Base-by-base conservation (phyloP, 1,140 invertebrate genomes). In the Ceratina japonica region DNA sequence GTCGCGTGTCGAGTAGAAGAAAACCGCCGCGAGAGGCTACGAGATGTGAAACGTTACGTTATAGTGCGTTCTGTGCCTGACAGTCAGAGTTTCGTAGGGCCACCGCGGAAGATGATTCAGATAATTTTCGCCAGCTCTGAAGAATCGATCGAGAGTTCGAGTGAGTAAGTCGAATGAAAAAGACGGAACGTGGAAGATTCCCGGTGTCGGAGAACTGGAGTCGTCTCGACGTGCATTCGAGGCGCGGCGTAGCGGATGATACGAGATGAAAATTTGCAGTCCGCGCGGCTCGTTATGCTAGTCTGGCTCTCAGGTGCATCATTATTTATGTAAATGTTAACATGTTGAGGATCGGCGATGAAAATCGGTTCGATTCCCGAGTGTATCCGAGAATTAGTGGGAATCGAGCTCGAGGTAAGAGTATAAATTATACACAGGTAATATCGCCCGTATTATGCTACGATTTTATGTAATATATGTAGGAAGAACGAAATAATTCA, bases 11-110 rank as follows among this genome's bases (percentile, higher is more conserved):
- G 44, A 56, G n/a, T 61, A 72, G 49, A 22, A 56, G 18, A 54
- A 63, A 78, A 71, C 58, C 58, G 83, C 82, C 83, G 83, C 31
- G 73, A 85, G 83, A 85, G 84, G 84, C 84, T 86, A 85, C 63
- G 73, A 73, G 72, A 64, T 58, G 76, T 62, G 62, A 85, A 59
- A 66, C n/a, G 62, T 85, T 74, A 73, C 49, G 56, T 84, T 80
- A 27, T 52, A 73, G 63, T 68, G 66, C 66, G 52, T 62, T 86
- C 70, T 79, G 75, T 72, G 61, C 79, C 79, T 81, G 82, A 83
- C 72, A 79, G 78, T 77, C 77, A 78, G 75, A 61, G 63, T 76
- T 52, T 77, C 59, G 70, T 65, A 56, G 77, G 69, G 80, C 68
- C 61, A 61, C 71, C 71, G 20, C 31, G 31, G 52, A 81, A 80